A percentile compares a stretch with the other conserved stretches of the same genome.
phyloP scores from a whole-genome alignment of 1,140 invertebrate species.

The Lepidurus arcticus region DNA sequence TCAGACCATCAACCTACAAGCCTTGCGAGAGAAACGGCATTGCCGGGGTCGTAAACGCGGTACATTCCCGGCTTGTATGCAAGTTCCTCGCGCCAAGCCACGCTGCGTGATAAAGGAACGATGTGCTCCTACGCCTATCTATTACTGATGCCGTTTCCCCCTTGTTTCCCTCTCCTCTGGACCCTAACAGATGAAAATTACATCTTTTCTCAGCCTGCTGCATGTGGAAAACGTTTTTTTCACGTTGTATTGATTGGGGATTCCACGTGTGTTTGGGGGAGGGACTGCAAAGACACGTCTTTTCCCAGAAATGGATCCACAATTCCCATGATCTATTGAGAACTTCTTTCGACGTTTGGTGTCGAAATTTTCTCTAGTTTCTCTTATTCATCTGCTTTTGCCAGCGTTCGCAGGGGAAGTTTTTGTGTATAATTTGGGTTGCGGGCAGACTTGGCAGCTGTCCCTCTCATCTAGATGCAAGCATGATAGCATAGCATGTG shows the following conservation, averaged over 20 bases:
- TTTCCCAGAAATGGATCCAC: too few relatives aligned
- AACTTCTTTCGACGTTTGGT: too few relatives aligned
- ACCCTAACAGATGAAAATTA: too few relatives aligned
- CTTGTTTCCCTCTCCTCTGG: too few relatives aligned
- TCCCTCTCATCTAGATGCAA: conserved; percentile 21
- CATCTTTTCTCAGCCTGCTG: too few relatives aligned
- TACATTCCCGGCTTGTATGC: not conserved
- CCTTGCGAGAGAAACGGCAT: not conserved
- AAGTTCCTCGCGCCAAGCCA: not conserved
- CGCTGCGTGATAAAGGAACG: not conserved
- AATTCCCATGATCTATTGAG: too few relatives aligned
- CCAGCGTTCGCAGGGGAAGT: not conserved
- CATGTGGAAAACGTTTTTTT: too few relatives aligned
- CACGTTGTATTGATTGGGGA: too few relatives aligned
- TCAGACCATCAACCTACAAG: not conserved
- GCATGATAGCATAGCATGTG: not conserved
- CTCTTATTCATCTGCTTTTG: not conserved
- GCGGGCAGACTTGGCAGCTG: conserved; percentile 16
- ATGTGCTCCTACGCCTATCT: not conserved
- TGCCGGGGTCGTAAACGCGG: not conserved
- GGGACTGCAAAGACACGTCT: too few relatives aligned
- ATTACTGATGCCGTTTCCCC: too few relatives aligned
- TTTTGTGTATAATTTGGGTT: conserved; percentile 16
- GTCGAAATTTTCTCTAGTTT: not conserved
- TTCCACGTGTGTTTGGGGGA: too few relatives aligned